Evolutionary conservation across 2,797 vertebrate genomes (phyloP).

Genomic region (Pseudochirops cupreus): DNA sequence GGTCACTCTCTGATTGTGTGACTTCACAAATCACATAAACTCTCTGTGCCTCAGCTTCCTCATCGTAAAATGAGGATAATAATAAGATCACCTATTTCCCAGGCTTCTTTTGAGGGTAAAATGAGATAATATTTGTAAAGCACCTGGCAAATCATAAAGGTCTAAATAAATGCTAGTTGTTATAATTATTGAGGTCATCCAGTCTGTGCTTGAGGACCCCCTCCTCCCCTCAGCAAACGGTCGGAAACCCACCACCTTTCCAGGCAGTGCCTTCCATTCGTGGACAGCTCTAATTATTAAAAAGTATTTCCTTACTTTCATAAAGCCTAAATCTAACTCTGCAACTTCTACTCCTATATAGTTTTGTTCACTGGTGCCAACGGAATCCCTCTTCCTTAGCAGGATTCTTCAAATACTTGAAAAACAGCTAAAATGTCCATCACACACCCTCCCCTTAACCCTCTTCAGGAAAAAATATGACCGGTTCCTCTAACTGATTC

Average conservation of each 20-base stretch:
- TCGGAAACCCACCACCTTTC: background rate
- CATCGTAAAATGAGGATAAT: background rate
- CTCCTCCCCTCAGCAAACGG: background rate
- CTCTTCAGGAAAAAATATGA: background rate
- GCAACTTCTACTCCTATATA: background rate
- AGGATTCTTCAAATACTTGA: background rate
- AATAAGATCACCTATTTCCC: background rate
- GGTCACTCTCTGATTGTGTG: background rate
- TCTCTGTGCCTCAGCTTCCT: background rate
- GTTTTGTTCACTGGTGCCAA: background rate
- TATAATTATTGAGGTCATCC: background rate
- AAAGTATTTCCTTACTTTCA: background rate
- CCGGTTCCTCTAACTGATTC: background rate
- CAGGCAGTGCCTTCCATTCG: background rate
- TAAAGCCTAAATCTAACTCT: background rate
- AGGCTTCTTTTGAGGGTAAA: background rate
- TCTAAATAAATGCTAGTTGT: background rate
- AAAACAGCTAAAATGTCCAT: background rate
- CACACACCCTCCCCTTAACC: background rate
- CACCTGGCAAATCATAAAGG: background rate
- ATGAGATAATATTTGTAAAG: background rate
- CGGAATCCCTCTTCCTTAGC: background rate
- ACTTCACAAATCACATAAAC: background rate
- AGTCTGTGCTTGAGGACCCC: background rate
- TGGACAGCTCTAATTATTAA: background rate